Conservation (phyloP, 1,140 invertebrate genomes). For the Plodia interpunctella region DNA sequence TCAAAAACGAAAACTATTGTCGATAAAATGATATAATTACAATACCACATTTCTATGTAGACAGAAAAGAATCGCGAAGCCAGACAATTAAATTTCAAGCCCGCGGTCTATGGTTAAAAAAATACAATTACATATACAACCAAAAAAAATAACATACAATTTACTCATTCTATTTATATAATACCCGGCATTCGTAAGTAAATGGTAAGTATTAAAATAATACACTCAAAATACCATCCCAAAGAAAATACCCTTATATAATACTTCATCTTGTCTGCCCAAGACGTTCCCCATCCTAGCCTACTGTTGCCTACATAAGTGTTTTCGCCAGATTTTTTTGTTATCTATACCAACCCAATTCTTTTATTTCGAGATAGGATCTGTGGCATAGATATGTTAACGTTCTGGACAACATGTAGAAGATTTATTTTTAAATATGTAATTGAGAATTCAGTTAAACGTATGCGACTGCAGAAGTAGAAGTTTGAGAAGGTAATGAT, state of each 20-base stretch:
- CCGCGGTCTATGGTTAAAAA: no score
- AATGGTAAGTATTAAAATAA: neutral
- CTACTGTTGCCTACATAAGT: constrained; percentile 17
- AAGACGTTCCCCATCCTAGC: neutral
- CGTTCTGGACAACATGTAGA: neutral
- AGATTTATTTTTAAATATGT: neutral
- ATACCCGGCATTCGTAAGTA: neutral
- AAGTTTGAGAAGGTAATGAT: no score
- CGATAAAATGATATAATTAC: no score
- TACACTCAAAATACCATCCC: neutral
- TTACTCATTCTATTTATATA: neutral
- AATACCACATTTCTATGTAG: no score
- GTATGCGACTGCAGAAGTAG: no score
- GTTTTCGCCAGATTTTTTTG: constrained; percentile 21
- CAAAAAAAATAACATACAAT: no score
- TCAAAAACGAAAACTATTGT: no score
- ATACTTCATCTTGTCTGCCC: neutral
- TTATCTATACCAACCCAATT: constrained; percentile 22
- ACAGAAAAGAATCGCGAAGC: no score
- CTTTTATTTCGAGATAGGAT: constrained; percentile 22
- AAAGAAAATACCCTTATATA: neutral
- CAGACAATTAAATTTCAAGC: no score
- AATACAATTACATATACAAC: no score
- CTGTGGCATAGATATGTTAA: constrained; percentile 1
- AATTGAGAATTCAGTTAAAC: no score